A percentile compares a stretch with the other conserved stretches of the same genome.
Conservation (phyloP, 2,797 vertebrate genomes). For the Decapterus maruadsi region DNA sequence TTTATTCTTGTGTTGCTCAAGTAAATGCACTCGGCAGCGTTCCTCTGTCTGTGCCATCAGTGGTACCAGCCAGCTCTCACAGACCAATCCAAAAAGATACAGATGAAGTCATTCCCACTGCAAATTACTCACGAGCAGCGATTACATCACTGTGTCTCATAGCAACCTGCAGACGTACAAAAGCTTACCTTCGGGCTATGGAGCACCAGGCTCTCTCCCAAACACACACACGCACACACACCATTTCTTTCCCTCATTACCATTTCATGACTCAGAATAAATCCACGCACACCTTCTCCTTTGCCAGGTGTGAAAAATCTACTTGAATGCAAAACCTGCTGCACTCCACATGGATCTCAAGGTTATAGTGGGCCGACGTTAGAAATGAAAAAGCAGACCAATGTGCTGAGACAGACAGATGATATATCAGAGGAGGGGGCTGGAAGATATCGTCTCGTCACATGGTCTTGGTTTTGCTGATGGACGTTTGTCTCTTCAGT, state of each 20-base stretch:
- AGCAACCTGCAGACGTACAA: slow-evolving; percentile 36
- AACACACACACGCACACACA: slow-evolving; percentile 1
- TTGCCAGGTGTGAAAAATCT: slow-evolving; percentile 27
- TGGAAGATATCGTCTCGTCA: slow-evolving; percentile 39
- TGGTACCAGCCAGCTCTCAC: slow-evolving; percentile 15
- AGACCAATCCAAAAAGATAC: slow-evolving; percentile 24
- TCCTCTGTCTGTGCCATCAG: slow-evolving; percentile 29
- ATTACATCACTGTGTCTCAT: slow-evolving; percentile 59
- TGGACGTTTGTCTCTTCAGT: slow-evolving; percentile 42
- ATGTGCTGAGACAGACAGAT: slow-evolving; percentile 20
- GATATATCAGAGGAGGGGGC: slow-evolving; percentile 30
- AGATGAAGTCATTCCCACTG: slow-evolving; percentile 52
- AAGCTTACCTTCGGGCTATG: slow-evolving; percentile 42
- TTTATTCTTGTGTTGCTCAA: neutral
- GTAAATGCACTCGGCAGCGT: neutral
- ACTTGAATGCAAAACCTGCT: slow-evolving; percentile 34
- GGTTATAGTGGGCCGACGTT: slow-evolving; percentile 44
- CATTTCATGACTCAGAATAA: slow-evolving; percentile 63
- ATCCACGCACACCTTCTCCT: slow-evolving; percentile 43
- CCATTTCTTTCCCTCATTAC: slow-evolving; percentile 30
- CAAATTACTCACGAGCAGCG: slow-evolving; percentile 46
- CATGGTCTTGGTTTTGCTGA: slow-evolving; percentile 44
- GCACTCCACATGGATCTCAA: slow-evolving; percentile 28
- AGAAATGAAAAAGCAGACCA: slow-evolving; percentile 36
- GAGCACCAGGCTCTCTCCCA: slow-evolving; percentile 12